phyloP scores from a whole-genome alignment of 2,797 vertebrate genomes.

The Tympanoctomys barrerae region DNA sequence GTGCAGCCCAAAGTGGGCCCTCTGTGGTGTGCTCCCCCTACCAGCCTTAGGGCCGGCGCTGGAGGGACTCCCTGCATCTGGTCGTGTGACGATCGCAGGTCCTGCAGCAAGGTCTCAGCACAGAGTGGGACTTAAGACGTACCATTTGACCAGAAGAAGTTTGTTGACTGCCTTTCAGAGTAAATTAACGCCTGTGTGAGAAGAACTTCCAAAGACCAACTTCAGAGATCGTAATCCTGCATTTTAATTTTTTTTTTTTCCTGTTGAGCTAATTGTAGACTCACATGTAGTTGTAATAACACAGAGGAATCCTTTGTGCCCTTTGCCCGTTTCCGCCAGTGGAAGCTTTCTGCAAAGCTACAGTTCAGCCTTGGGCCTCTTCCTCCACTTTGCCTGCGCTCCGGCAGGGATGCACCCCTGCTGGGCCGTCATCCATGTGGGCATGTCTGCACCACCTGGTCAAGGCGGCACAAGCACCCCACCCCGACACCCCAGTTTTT shows the following conservation, averaged over 20 bases:
- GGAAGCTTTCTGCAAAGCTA: neutral
- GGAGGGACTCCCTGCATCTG: too few relatives aligned
- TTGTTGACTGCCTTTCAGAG: neutral
- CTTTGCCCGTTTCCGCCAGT: neutral
- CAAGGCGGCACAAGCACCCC: neutral
- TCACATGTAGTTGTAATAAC: neutral
- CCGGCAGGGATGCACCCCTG: neutral
- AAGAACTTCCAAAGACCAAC: neutral
- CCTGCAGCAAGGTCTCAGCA: neutral
- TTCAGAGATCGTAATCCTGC: neutral
- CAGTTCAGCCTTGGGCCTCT: rapidly evolving
- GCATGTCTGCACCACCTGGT: neutral
- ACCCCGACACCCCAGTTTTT: neutral
- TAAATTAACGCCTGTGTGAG: neutral
- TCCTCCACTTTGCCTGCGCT: neutral
- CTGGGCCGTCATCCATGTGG: neutral
- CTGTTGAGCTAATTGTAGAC: neutral
- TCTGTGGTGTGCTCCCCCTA: neutral
- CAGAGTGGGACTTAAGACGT: neutral
- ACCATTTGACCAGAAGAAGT: neutral
- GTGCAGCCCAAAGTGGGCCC: too few relatives aligned
- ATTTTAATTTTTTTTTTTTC: neutral
- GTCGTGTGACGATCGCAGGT: rapidly evolving
- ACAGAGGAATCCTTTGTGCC: too few relatives aligned
- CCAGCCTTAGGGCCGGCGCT: neutral